Base-by-base conservation (phyloP, 2,113 vertebrate genomes). In the Cephalophus harveyi region DNA sequence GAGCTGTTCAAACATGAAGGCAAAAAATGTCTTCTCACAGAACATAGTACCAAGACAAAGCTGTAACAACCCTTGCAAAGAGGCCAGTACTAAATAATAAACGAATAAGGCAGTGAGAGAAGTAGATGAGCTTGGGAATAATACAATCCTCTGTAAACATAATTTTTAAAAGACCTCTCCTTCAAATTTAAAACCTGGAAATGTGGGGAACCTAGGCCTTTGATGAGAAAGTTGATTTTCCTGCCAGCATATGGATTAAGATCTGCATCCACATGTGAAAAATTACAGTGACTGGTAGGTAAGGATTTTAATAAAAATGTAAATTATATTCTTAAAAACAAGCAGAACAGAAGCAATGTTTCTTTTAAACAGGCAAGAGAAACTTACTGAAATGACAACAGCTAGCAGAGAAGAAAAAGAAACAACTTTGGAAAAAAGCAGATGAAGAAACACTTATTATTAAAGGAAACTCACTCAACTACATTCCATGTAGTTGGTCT, bases 281-380 rank as follows among this genome's bases (percentile, higher is more conserved):
- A 92, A 52, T 36, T 12, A 94, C 11, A 57, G 43, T 50, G 13
- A 15, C 40, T 50, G 7, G 30, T 19, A 94, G 10, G 36, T 54
- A 78, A 62, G 6, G 3, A 83, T 36, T 89, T 97, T 83, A 88
- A 91, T 87, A 93, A 79, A 93, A 93, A 76, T 94, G 40, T 46
- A 93, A 94, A 93, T 92, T 90, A 88, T 79, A 54, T 87, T 40
- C 43, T 82, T 95, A 40, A 82, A 89, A 96, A 95, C 30, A 92
- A 36, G 76, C 23, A 46, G 57, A 57, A 36, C 0, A 79, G 11
- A 95, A 10, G 54, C 7, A 60, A 3, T 94, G 16, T 74, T 86
- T 85, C 57, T 95, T 91, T 64, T 54, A 90, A 88, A 33, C 4
- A 85, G 43, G 8, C 52, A 91, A 57, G 52, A 67, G 60, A 71